phyloP scores from a whole-genome alignment of 2,113 vertebrate species.

The Egretta garzetta region DNA sequence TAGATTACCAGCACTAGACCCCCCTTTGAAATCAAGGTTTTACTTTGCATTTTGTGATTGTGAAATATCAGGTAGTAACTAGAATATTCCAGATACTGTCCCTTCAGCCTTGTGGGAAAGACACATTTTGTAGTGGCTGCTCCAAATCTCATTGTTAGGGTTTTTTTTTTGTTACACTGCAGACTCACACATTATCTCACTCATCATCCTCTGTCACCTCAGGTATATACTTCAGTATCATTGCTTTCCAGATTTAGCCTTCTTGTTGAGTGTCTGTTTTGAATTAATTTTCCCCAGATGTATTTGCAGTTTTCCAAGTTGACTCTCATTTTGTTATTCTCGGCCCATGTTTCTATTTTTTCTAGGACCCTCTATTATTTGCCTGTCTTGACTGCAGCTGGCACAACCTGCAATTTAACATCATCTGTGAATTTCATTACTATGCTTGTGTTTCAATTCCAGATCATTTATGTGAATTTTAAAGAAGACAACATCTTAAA shows the following conservation, averaged over 20 bases:
- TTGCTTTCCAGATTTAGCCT: not conserved
- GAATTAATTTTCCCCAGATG: slow-evolving; percentile 34
- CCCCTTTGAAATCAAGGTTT: not conserved
- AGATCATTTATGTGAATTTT: not conserved
- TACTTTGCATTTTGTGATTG: not conserved
- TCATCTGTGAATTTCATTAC: slow-evolving; percentile 31
- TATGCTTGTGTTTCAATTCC: not conserved
- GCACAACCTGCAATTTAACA: not conserved
- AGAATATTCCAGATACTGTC: not conserved
- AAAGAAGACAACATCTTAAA: not conserved
- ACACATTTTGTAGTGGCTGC: not conserved
- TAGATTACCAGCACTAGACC: not conserved
- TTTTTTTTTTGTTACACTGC: not conserved
- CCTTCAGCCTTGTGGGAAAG: not conserved
- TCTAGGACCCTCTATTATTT: slow-evolving; percentile 19
- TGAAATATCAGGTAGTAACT: not conserved
- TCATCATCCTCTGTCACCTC: not conserved
- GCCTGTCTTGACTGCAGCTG: not conserved
- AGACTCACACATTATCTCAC: not conserved
- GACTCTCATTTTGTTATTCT: slow-evolving; percentile 31
- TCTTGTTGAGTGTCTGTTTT: not conserved
- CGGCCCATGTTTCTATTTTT: not conserved
- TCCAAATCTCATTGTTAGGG: not conserved
- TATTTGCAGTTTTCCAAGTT: slow-evolving; percentile 20
- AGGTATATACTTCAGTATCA: not conserved